Percentiles rank a stretch among this genome's conserved stretches.
phyloP scores from a whole-genome alignment of 2,113 vertebrate genomes.

The Phainopepla nitens region DNA sequence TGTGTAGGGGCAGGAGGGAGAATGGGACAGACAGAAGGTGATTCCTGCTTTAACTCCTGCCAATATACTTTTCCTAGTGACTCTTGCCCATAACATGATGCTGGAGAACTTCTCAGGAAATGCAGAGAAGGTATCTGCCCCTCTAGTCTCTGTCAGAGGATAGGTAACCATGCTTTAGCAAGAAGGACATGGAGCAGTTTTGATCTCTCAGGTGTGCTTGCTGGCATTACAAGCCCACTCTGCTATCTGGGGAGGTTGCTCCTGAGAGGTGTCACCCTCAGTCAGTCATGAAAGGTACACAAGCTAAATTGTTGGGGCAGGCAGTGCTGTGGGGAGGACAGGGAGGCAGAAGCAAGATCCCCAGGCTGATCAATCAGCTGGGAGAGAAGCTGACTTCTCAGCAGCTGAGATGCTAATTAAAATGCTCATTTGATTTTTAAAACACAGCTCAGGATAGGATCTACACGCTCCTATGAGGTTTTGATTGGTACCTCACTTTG shows the following conservation, averaged over 20 bases:
- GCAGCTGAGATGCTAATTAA: background rate
- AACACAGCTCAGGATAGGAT: background rate
- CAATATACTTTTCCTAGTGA: background rate
- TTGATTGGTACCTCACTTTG: background rate
- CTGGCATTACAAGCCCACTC: background rate
- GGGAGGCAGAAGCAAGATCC: background rate
- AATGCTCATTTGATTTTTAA: background rate
- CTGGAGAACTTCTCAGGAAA: background rate
- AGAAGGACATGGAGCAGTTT: background rate
- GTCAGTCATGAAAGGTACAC: rapidly evolving
- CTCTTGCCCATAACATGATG: background rate
- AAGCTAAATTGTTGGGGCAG: background rate
- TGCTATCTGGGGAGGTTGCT: background rate
- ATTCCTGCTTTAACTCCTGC: background rate
- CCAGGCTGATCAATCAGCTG: background rate
- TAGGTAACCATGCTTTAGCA: background rate
- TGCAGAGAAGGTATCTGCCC: background rate
- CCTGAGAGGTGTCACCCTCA: background rate
- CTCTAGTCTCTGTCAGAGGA: background rate
- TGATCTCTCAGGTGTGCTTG: background rate
- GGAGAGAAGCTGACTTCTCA: background rate
- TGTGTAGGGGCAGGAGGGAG: background rate
- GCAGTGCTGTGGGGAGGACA: background rate
- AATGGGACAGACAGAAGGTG: background rate
- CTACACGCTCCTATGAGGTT: background rate